These are phyloP conservation scores for Drymodes brunneopygia DNA, from an alignment of 2,113 vertebrate species.

Conservation along the genomic window DNA sequence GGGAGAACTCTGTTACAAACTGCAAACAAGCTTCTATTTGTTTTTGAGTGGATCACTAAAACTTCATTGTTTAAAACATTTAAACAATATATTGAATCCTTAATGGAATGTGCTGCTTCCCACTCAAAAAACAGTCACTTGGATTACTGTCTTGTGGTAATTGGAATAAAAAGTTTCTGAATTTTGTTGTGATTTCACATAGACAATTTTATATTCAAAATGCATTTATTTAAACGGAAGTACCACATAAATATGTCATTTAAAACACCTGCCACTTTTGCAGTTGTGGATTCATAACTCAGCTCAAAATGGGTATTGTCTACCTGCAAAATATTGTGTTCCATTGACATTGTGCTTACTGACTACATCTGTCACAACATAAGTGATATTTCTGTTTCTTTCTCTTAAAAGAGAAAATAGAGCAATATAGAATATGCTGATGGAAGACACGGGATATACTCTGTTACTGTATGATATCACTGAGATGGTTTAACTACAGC, in stretches of 20 bases:
- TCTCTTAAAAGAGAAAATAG: not conserved
- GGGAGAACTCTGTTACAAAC: not conserved
- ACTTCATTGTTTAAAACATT: slow-evolving; percentile 9
- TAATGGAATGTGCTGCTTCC: not conserved
- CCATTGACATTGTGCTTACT: not conserved
- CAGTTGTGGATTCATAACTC: not conserved
- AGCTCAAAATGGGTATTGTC: not conserved
- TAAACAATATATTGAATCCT: not conserved
- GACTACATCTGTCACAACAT: not conserved
- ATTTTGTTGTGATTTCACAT: not conserved
- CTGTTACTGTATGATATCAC: not conserved
- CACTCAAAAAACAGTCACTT: not conserved
- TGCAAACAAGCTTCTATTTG: slow-evolving; percentile 30
- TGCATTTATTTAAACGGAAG: not conserved
- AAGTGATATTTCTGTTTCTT: not conserved
- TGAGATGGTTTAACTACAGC: not conserved
- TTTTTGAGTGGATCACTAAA: not conserved
- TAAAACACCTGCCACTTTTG: not conserved
- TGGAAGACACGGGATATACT: not conserved
- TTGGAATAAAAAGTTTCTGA: not conserved
- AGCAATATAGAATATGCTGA: not conserved
- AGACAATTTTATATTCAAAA: not conserved
- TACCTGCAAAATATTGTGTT: not conserved
- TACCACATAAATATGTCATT: not conserved
- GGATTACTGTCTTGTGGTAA: not conserved